Base-by-base conservation (phyloP, 2,888 invertebrate species). In the Trichogramma evanescens region DNA sequence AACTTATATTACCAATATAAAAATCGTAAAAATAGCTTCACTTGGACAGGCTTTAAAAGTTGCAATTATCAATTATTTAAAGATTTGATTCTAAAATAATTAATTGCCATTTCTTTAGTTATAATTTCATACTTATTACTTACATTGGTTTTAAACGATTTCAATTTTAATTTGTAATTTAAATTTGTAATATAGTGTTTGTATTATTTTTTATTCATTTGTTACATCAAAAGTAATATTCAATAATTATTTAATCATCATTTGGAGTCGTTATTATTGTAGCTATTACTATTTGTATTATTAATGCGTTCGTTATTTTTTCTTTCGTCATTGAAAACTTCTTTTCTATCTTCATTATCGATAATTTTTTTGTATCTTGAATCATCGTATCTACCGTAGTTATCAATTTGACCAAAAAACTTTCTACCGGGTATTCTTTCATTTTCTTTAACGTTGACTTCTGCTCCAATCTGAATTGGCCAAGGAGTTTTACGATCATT, bases 381-480 rank as follows among this genome's bases (percentile, higher is more conserved):
- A 7, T 64, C 72, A 9, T 72, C 71, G 56, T 73, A 74, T 49
- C 73, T 71, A 50, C 74, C 70, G 58, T 71, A 76, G 1, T 69
- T 69, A 9, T 71, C 69, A 4, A 63, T 67, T 4, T 74, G 72
- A 4, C 73, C 74, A 26, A 73, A 77, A 52, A 72, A 70, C 58
- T 74, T 73, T 46, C 77, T 70, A 0, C 75, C 76, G 9, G 76
- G 64, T 46, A 74, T 68, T 45, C 74, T 71, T 6, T 75, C 74
- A 49, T 72, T 72, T 4, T 75, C 72, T 59, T 75, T 77, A n/a
- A 76, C 69, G 59, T 66, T 76, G 1, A 75, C 69, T 57, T 77
- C 74, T 0, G 76, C 70, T 4, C 73, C 73, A 13, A 75, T 69
- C 52, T 75, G 72, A 10, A 76, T 70, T 3, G 76, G 72, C 76